phyloP scores from a whole-genome alignment of 1,140 invertebrate genomes.

The Conus ventricosus region DNA sequence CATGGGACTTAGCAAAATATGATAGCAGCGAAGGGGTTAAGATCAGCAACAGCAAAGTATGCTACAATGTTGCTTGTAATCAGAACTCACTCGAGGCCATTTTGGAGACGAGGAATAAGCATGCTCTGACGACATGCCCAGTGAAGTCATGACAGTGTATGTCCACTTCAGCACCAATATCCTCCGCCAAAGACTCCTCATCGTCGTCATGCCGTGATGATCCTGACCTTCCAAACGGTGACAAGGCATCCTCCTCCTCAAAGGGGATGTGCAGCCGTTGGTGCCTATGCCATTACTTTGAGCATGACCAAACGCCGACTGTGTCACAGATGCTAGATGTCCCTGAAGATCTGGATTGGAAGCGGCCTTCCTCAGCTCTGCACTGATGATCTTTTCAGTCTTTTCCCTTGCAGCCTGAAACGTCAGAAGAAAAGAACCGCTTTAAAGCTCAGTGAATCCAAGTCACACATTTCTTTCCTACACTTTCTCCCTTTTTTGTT shows the following conservation, averaged over 20 bases:
- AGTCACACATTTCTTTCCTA: too few species aligned
- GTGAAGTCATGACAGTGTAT: slow-evolving; percentile 46
- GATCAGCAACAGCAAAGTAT: too few species aligned
- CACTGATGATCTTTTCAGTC: slow-evolving; percentile 83
- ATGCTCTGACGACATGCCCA: slow-evolving; percentile 75
- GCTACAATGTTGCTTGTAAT: slow-evolving; percentile 56
- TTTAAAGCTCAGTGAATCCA: too few species aligned
- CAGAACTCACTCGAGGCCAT: slow-evolving; percentile 58
- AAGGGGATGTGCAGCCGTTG: slow-evolving; percentile 19
- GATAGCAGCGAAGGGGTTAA: too few species aligned
- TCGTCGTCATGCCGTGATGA: slow-evolving; percentile 69
- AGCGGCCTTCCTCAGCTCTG: slow-evolving; percentile 81
- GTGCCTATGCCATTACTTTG: not conserved
- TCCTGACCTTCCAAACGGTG: slow-evolving; percentile 35
- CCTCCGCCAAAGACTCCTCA: slow-evolving; percentile 48
- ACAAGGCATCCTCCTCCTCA: slow-evolving; percentile 14
- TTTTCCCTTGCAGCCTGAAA: slow-evolving; percentile 81
- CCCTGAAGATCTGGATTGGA: slow-evolving; percentile 81
- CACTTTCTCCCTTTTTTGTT: too few species aligned
- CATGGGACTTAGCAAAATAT: too few species aligned
- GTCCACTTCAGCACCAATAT: slow-evolving; percentile 66
- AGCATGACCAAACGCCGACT: slow-evolving; percentile 67
- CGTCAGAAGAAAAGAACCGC: not conserved
- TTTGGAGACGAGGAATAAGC: slow-evolving; percentile 77
- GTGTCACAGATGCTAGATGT: slow-evolving; percentile 78